A percentile compares a stretch with the other conserved stretches of the same genome.
phyloP scores from a whole-genome alignment of 2,113 vertebrate genomes.

The Camelus bactrianus region DNA sequence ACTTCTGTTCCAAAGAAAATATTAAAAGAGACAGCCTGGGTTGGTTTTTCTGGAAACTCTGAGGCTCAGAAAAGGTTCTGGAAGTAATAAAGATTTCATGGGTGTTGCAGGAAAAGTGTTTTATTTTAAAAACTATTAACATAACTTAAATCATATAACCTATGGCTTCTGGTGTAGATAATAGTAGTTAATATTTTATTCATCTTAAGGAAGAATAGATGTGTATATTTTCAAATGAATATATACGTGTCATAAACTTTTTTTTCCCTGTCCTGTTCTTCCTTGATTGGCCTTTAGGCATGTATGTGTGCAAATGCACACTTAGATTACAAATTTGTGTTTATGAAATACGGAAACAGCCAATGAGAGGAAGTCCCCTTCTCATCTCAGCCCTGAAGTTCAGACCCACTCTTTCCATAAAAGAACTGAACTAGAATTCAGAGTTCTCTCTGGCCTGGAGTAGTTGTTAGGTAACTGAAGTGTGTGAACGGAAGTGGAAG shows the following conservation, averaged over 20 bases:
- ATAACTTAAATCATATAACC: not conserved
- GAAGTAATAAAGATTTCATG: slow-evolving; percentile 36
- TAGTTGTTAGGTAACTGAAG: not conserved
- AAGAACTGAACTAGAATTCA: slow-evolving; percentile 42
- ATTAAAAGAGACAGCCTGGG: not conserved
- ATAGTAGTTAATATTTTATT: slow-evolving; percentile 22
- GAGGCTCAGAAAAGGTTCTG: not conserved
- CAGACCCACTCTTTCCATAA: not conserved
- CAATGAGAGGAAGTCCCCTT: not conserved
- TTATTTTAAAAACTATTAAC: slow-evolving; percentile 50
- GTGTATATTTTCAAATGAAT: not conserved
- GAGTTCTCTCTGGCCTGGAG: not conserved
- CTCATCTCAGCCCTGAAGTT: not conserved
- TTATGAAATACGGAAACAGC: slow-evolving; percentile 11
- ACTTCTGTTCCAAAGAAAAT: not conserved
- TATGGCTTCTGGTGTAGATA: slow-evolving; percentile 1
- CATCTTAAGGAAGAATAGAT: not conserved
- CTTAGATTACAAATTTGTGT: not conserved
- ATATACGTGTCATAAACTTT: not conserved
- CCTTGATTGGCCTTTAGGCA: not conserved
- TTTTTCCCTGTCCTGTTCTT: not conserved
- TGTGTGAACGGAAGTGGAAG: not conserved
- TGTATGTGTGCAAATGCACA: not conserved
- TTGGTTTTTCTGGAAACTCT: slow-evolving; percentile 1
- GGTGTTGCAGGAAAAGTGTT: not conserved